Evolutionary conservation across 2,888 invertebrate genomes (phyloP), one percentile per base, ranked within the genome.

Genomic region (Ephialtes manifestator): DNA sequence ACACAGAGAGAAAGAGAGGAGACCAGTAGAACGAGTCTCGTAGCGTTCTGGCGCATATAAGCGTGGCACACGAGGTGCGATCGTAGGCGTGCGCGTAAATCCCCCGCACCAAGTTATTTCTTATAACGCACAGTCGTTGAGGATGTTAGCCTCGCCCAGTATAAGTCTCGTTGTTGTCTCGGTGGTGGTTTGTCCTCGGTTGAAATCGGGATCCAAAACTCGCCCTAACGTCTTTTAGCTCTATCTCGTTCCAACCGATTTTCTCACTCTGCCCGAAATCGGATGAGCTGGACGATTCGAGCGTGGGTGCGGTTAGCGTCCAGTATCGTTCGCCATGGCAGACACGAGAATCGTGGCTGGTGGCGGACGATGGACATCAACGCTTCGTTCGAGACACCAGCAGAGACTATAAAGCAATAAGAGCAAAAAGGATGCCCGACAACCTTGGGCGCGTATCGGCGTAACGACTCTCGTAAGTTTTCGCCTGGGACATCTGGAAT

Each of bases 381-480:
- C 72, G 53, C n/a, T 20, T 71, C 48, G 55, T 53, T 39, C 55
- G 28, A 51, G 80, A 70, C 55, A 53, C 68, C 60, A 28, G 13
- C 39, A 48, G 28, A 11, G 28, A 11, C 13, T n/a, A 51, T 53
- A 51, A 51, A 70, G 20, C 46, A 60, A 81, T 65, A 68, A 18
- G 58, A 81, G 60, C 63, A 60, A 63, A 67, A 84, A 75, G 39
- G 39, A 51, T 63, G 24, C 46, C 75, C 77, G 68, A 71, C 75
- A 48, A 79, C 81, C 78, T 71, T 79, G 76, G 84, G 77, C 83
- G 72, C 85, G 68, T 86, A 87, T 87, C 85, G 87, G 76, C 80
- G 81, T 88, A 87, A 87, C 88, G 87, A 87, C 87, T 77, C 75
- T 84, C 88, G 86, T 88, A 86, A 88, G 81, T 89, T 87, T 87